phyloP scores from a whole-genome alignment of 2,113 vertebrate genomes.

The Vulpes vulpes region DNA sequence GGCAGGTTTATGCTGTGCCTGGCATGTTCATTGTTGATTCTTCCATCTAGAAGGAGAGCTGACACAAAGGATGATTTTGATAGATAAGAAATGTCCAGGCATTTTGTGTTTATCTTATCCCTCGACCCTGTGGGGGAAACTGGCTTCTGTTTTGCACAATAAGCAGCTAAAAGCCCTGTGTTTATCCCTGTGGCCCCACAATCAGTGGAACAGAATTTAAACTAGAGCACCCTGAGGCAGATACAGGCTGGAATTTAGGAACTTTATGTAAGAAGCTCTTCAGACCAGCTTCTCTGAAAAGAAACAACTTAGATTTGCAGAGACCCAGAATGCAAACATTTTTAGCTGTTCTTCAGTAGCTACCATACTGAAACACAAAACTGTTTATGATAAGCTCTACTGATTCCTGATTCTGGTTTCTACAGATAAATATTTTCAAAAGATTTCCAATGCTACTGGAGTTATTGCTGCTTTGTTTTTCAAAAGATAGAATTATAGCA shows the following conservation, averaged over 20 bases:
- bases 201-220: constrained; percentile 12
- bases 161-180: neutral
- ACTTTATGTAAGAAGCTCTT: neutral
- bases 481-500: constrained; percentile 66
- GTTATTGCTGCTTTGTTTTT: constrained; percentile 57
- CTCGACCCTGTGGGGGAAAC: neutral
- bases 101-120: neutral
- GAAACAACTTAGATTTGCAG: neutral
- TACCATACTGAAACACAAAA: neutral
- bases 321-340: neutral
- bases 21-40: neutral
- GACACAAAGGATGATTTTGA: neutral
- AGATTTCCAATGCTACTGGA: constrained; percentile 12
- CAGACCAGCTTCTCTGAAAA: neutral
- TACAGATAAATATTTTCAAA: neutral
- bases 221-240: neutral
- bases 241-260: neutral
- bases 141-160: neutral
- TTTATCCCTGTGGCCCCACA: neutral
- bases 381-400: neutral
- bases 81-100: neutral
- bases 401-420: constrained; percentile 23
- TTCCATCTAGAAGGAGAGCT: neutral
- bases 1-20: neutral
- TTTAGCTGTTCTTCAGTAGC: neutral